phyloP scores from a whole-genome alignment of 2,888 invertebrate genomes.

The Metallyticus violacea region DNA sequence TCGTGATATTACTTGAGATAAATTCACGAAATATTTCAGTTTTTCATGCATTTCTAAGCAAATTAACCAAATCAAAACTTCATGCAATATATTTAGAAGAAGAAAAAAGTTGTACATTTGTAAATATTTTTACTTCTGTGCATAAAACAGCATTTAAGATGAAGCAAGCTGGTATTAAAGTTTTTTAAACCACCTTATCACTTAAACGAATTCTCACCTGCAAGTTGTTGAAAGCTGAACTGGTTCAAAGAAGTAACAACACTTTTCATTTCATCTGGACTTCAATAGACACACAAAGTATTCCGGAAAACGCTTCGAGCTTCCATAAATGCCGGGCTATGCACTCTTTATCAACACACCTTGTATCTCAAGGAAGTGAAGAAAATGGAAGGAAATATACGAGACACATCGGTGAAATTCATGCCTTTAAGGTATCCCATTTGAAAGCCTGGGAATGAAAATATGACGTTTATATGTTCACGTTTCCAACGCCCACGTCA shows the following conservation, averaged over 20 bases:
- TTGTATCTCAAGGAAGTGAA: background rate
- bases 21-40: no score
- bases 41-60: no score
- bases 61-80: no score
- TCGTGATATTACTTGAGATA: no score
- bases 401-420: background rate
- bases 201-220: background rate
- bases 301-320: background rate
- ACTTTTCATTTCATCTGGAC: background rate
- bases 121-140: no score
- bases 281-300: background rate
- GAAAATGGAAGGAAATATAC: no score
- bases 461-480: background rate
- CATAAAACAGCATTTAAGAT: no score
- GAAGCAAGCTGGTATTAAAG: no score
- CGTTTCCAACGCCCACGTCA: background rate
- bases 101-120: no score
- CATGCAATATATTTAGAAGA: no score
- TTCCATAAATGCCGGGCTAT: background rate
- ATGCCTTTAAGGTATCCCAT: background rate
- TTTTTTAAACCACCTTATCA: no score
- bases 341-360: background rate
- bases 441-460: background rate
- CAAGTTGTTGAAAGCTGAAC: background rate
- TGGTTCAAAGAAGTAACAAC: background rate